Conservation (phyloP, 2,888 invertebrate genomes). For the Seladonia tumulorum region DNA sequence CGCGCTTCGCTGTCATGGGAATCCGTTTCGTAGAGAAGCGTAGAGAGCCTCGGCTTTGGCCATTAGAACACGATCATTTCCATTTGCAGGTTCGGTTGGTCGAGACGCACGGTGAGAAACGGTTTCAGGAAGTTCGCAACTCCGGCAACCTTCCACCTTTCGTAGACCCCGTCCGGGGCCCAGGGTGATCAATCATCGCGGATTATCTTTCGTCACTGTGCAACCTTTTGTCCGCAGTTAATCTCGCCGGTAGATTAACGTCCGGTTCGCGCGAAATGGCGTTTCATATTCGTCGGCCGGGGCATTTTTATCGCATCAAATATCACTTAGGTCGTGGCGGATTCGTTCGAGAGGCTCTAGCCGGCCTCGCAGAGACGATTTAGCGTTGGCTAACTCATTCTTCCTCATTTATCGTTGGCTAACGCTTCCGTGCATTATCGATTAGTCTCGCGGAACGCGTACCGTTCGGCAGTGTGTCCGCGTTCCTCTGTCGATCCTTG, state of each 20-base stretch:
- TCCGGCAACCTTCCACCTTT: slow-evolving; percentile 51
- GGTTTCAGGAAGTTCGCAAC: slow-evolving; percentile 44
- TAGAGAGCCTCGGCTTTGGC: not conserved
- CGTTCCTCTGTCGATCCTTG: not conserved
- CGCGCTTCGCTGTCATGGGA: not conserved
- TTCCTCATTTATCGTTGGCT: slow-evolving; percentile 1
- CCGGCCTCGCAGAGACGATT: slow-evolving; percentile 3
- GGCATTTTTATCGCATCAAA: slow-evolving; percentile 52
- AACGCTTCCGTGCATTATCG: slow-evolving; percentile 29
- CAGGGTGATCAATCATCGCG: slow-evolving; percentile 47
- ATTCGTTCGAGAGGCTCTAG: slow-evolving; percentile 7
- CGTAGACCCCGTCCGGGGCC: slow-evolving; percentile 3
- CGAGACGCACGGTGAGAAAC: slow-evolving; percentile 41
- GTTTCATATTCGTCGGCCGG: slow-evolving; percentile 39
- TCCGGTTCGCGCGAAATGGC: slow-evolving; percentile 29
- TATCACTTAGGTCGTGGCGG: slow-evolving; percentile 37
- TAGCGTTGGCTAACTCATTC: too few species aligned
- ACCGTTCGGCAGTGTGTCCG: not conserved
- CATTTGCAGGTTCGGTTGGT: not conserved
- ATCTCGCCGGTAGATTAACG: slow-evolving; percentile 45
- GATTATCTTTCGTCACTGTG: slow-evolving; percentile 59
- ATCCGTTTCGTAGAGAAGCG: too few species aligned
- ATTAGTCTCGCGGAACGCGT: slow-evolving; percentile 7
- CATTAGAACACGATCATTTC: slow-evolving; percentile 20
- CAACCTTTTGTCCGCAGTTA: slow-evolving; percentile 54